Evolutionary conservation across 2,888 invertebrate genomes (phyloP).

Genomic region (Idaea dimidiata): DNA sequence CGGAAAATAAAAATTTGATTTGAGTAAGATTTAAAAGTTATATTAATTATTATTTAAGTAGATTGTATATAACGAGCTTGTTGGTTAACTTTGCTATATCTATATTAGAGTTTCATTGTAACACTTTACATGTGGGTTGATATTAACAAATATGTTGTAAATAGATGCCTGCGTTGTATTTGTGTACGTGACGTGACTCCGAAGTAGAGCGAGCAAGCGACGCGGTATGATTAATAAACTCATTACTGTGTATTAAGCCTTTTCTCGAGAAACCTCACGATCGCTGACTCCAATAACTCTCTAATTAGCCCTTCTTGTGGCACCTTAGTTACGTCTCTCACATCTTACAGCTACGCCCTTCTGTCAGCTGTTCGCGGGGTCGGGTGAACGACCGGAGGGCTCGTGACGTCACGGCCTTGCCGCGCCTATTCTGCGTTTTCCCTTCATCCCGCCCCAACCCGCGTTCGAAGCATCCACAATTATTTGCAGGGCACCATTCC

Average conservation of each 20-base stretch:
- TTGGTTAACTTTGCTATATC: neutral
- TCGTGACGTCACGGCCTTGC: slow-evolving; percentile 64
- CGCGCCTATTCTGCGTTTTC: slow-evolving; percentile 46
- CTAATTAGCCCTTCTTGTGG: slow-evolving; percentile 16
- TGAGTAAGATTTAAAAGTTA: too few species aligned
- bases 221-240: slow-evolving; percentile 8
- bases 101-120: slow-evolving; percentile 4
- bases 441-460: slow-evolving; percentile 26
- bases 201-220: neutral
- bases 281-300: slow-evolving; percentile 11
- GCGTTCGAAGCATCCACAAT: slow-evolving; percentile 55
- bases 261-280: slow-evolving; percentile 10
- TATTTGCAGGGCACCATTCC: slow-evolving; percentile 71
- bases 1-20: too few species aligned
- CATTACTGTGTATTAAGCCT: slow-evolving; percentile 6
- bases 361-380: slow-evolving; percentile 62
- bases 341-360: slow-evolving; percentile 22
- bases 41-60: too few species aligned
- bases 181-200: slow-evolving; percentile 3
- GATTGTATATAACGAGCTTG: neutral
- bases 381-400: slow-evolving; percentile 62
- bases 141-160: slow-evolving; percentile 6
- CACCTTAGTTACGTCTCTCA: slow-evolving; percentile 15
- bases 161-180: slow-evolving; percentile 2
- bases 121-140: slow-evolving; percentile 6